Base-by-base conservation (phyloP, 2,888 invertebrate species). In the Lottia scabra region DNA sequence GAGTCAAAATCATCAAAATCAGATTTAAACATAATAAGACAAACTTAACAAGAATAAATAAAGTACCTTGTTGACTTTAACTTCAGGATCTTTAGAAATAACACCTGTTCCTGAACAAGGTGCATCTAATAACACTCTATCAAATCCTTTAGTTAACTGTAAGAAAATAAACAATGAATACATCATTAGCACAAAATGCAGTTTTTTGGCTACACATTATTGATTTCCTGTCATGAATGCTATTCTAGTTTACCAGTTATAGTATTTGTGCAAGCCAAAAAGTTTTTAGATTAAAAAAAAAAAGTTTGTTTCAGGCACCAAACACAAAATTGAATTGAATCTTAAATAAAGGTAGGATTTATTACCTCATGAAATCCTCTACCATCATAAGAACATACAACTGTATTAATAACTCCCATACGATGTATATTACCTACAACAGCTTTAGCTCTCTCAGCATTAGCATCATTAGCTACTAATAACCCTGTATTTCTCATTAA, bases 21-120 rank as follows among this genome's bases (percentile, higher is more conserved):
- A n/a, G n/a, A n/a, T n/a, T n/a, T n/a, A n/a, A n/a, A n/a, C n/a
- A n/a, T 10, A 30, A 4, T 44, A 15, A 15, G 27, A 64, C 19
- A 38, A 10, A 23, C 3, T 30, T 23, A 1, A 38, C 1, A 5
- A 38, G 8, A 38, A 38, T 38, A n/a, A n/a, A n/a, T 8, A 5
- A 30, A n/a, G 56, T 71, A 82, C 84, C 82, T 88, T 88, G 72
- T 81, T 87, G 19, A 83, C 78, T 91, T 99, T 99, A 0, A 99
- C 99, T 85, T 95, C 95, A 0, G 95, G 96, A 91, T 99, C 99
- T 91, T 99, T 99, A 38, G 98, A 94, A 62, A 99, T 95, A 13
- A 99, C 98, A 43, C 99, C 99, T 0, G 99, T 98, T 46, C 99
- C 99, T 56, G 97, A 96, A 88, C 99, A 99, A 0, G 99, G 99